Base-by-base conservation (phyloP, 1,140 invertebrate genomes). In the Ceratitis capitata region DNA sequence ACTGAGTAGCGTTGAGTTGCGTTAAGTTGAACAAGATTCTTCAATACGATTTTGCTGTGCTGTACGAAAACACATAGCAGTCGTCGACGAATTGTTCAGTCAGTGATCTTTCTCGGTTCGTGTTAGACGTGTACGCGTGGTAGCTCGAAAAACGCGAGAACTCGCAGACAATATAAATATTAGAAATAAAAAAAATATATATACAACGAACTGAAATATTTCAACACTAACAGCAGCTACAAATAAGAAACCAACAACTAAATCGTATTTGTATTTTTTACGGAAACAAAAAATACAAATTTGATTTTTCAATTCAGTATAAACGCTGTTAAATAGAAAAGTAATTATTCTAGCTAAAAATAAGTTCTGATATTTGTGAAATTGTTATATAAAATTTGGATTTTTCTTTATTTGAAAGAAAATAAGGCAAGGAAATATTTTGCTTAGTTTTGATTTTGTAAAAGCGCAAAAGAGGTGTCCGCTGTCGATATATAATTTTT, bases 21-120 rank as follows among this genome's bases (percentile, higher is more conserved):
- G n/a, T n/a, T n/a, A n/a, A n/a, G n/a, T n/a, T 32, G 64, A 56
- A 16, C 16, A 32, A 74, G 5, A 74, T 10, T 47, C 19, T 78
- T 45, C 69, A 9, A 78, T n/a, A 78, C 39, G 64, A 45, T 78
- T 78, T 23, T 42, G n/a, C 39, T 78, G 69, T 78, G 69, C 14
- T 19, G 3, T 69, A 69, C 61, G 32, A 19, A 53, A 32, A 7
- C 61, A 14, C 19, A 42, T 16, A 29, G 4, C 32, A 29, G 12
- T 23, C 14, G 29, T n/a, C 64, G 35, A 39, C 14, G 14, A 74
- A n/a, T 42, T n/a, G 83, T 85, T 86, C 61, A 86, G 86, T 86
- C 86, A 83, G 86, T 86, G 86, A 85, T 86, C 84, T 85, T 85
- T 83, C 58, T 85, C 82, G 84, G 86, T 85, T 84, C 74, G 82